Conservation (phyloP, 2,888 invertebrate species). For the Drepanosiphum platanoidis region DNA sequence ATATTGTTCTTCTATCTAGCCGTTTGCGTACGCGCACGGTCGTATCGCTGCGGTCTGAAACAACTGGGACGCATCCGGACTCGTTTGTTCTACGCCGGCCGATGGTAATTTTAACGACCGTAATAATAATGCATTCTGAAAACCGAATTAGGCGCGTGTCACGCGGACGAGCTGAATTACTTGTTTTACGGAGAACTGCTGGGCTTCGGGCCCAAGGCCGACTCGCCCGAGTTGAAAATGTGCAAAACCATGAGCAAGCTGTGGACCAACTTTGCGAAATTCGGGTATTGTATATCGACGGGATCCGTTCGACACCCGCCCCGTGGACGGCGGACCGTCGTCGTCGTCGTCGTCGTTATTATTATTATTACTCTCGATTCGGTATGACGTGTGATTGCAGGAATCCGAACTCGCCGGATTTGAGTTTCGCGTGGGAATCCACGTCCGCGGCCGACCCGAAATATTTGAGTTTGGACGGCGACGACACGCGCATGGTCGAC, state of each 20-base stretch:
- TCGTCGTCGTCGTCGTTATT: too few species aligned
- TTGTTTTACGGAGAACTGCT: constrained; percentile 46
- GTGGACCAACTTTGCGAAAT: constrained; percentile 81
- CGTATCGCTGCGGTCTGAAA: too few species aligned
- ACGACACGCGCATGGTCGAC: constrained; percentile 21
- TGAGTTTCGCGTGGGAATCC: not conserved
- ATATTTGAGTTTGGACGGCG: constrained; percentile 37
- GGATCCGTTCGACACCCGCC: too few species aligned
- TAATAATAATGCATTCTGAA: not conserved
- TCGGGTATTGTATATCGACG: too few species aligned
- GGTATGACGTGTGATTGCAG: constrained; percentile 19
- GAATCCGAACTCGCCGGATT: constrained; percentile 38
- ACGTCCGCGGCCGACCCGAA: constrained; percentile 14
- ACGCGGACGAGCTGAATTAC: constrained; percentile 62
- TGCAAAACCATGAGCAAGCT: constrained; percentile 73
- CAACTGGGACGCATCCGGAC: too few species aligned
- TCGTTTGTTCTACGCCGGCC: too few species aligned
- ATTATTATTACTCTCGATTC: not conserved
- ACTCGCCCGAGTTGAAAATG: constrained; percentile 72
- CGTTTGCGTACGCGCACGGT: too few species aligned
- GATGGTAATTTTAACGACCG: not conserved
- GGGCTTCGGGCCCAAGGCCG: constrained; percentile 64
- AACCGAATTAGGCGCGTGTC: constrained; percentile 58
- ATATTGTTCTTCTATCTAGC: too few species aligned
- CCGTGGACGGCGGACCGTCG: too few species aligned